Percentiles rank a stretch among this genome's conserved stretches.
phyloP scores from a whole-genome alignment of 1,140 invertebrate genomes.

The Odontomachus brunneus region DNA sequence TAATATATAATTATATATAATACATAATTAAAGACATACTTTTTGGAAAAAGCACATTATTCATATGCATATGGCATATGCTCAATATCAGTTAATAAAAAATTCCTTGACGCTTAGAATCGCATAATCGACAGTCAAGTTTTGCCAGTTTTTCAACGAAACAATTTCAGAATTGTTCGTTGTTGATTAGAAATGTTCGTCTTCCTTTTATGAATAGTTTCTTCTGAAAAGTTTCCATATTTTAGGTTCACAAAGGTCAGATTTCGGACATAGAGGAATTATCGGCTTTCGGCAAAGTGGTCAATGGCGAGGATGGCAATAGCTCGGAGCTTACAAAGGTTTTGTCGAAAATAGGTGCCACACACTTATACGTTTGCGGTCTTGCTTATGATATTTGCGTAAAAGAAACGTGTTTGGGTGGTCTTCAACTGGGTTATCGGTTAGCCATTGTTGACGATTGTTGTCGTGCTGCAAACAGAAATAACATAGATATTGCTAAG shows the following conservation, averaged over 20 bases:
- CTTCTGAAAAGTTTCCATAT: slow-evolving; percentile 76
- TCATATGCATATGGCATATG: too few species aligned
- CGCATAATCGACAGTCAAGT: neutral
- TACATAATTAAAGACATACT: too few species aligned
- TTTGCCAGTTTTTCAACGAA: neutral
- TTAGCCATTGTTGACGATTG: slow-evolving; percentile 91
- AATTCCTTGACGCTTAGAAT: neutral
- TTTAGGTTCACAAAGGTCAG: slow-evolving; percentile 90
- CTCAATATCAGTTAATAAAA: too few species aligned
- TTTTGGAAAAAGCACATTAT: neutral
- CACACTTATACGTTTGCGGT: slow-evolving; percentile 92
- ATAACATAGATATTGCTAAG: slow-evolving; percentile 86
- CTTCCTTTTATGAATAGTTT: neutral
- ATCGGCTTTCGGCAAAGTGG: slow-evolving; percentile 93
- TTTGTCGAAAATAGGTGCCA: slow-evolving; percentile 87
- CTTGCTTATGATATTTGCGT: slow-evolving; percentile 94
- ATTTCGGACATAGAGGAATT: slow-evolving; percentile 92
- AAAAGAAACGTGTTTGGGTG: slow-evolving; percentile 88
- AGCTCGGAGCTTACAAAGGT: slow-evolving; percentile 86
- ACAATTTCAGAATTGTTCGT: neutral
- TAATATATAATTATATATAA: too few species aligned
- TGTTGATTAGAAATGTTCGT: too few species aligned
- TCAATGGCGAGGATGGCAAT: slow-evolving; percentile 88
- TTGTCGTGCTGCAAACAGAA: slow-evolving; percentile 87
- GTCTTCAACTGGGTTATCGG: slow-evolving; percentile 89